Base-by-base conservation (phyloP, 35 echinoderm and acorn worm species). In the Apostichopus californicus region DNA sequence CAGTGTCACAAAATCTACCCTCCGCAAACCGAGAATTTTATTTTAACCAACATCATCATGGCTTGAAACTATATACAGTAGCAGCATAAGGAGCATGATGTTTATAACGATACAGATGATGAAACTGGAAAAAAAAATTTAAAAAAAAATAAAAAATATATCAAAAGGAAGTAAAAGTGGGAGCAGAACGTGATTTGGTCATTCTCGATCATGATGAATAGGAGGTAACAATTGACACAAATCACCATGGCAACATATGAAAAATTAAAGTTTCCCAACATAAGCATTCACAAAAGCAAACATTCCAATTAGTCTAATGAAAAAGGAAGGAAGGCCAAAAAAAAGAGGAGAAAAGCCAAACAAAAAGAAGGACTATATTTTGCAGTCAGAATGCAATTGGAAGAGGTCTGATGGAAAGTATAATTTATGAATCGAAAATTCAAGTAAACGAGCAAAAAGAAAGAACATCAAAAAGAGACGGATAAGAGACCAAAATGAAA, bases 241-340 rank as follows among this genome's bases (percentile, higher is more conserved):
- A 75, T 75, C 71, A 75, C 71, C 71, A 75, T 75, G 71, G 71
- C 71, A 75, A 75, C 71, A 75, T 75, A 75, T 75, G 71, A 75
- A 18, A 75, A 75, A 75, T 75, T 75, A 75, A 20, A 75, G 1
- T 75, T 75, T 75, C n/a, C 20, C 17, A 18, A n/a, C 15, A 75
- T 75, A 75, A 75, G 71, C 17, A 61, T 61, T 9, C 12, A 75
- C 71, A 18, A 75, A 75, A 75, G 71, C 71, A 75, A 75, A 75
- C 71, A 75, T 18, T 75, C 14, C 71, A 75, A n/a, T 75, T 75
- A 75, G 64, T 75, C 12, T 75, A n/a, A 75, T 14, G 71, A n/a
- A n/a, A 75, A 75, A 75, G 21, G 71, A 75, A 75, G 15, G 71
- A 75, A 46, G 34, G 21, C 71, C 0, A 75, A 75, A 75, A 7